Percentiles rank a stretch among this genome's conserved stretches.
Conservation (phyloP, 2,888 invertebrate species). For the Muscina levida region DNA sequence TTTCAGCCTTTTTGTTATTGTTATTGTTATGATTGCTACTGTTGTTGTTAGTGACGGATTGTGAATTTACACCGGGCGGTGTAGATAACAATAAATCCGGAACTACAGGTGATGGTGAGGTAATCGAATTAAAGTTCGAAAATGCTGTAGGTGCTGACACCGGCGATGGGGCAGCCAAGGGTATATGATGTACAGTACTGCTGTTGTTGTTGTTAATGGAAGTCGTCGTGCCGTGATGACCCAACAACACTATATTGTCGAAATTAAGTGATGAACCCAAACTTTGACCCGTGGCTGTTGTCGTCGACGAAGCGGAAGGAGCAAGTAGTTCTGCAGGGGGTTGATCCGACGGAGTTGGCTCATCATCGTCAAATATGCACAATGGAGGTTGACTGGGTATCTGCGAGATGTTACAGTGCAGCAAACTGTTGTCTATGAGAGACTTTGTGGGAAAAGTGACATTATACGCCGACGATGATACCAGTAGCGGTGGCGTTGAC, state of each 20-base stretch:
- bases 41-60: conserved; percentile 64
- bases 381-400: conserved; percentile 79
- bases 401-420: conserved; percentile 78
- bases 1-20: conserved; percentile 70
- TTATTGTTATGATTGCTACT: conserved; percentile 61
- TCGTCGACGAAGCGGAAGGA: conserved; percentile 42
- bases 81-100: conserved; percentile 78
- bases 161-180: conserved; percentile 70
- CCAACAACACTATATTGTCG: conserved; percentile 71
- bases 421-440: conserved; percentile 75
- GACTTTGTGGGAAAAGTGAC: conserved; percentile 73
- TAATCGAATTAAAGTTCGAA: conserved; percentile 79
- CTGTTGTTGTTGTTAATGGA: conserved; percentile 58
- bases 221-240: conserved; percentile 50
- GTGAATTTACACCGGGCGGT: conserved; percentile 74
- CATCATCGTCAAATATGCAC: conserved; percentile 79
- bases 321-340: conserved; percentile 68
- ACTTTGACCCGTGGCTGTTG: conserved; percentile 48
- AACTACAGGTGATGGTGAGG: conserved; percentile 79
- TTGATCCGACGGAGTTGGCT: conserved; percentile 75
- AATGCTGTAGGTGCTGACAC: conserved; percentile 73
- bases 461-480: conserved; percentile 65
- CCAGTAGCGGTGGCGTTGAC: conserved; percentile 57
- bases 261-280: conserved; percentile 49
- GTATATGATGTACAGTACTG: conserved; percentile 65